A percentile compares a stretch with the other conserved stretches of the same genome.
These are phyloP conservation scores for Polypterus bichir DNA, from an alignment of 2,113 vertebrate genomes.

Conservation along the genomic window DNA sequence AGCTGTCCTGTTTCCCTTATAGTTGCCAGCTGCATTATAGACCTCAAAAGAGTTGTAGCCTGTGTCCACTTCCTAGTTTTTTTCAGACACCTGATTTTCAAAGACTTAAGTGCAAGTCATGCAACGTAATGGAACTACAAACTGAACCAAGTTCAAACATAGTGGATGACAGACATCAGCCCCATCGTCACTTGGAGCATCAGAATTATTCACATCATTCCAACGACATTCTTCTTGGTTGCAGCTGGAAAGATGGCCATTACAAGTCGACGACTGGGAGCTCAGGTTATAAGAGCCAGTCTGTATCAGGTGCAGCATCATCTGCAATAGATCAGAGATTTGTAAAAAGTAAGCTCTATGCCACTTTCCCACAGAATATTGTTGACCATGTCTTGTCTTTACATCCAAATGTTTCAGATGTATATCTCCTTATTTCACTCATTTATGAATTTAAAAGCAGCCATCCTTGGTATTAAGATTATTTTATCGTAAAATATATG, in stretches of 20 bases:
- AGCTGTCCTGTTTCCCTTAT: rapidly evolving
- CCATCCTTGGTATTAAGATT: conserved; percentile 15
- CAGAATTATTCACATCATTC: background rate
- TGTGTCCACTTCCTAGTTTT: conserved; percentile 13
- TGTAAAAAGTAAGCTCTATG: conserved; percentile 38
- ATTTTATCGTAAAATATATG: too few species aligned
- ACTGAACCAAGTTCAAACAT: conserved; percentile 2
- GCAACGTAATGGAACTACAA: background rate
- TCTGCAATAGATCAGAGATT: conserved; percentile 8
- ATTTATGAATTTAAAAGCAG: conserved; percentile 33
- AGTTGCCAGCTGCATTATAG: rapidly evolving
- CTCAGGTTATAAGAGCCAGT: background rate
- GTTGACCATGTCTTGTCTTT: conserved; percentile 38
- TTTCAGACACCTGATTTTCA: background rate
- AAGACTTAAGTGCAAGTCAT: background rate
- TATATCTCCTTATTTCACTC: conserved; percentile 30
- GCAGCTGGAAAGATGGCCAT: conserved; percentile 2
- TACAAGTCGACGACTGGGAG: background rate
- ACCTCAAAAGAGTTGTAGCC: background rate
- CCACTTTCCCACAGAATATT: conserved; percentile 36
- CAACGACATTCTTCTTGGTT: conserved; percentile 5
- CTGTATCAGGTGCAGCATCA: too few species aligned
- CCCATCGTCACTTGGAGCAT: background rate
- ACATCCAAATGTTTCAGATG: conserved; percentile 34
- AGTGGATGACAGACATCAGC: background rate